phyloP scores from a whole-genome alignment of 2,888 invertebrate species.

The Meiosimyza platycephala region DNA sequence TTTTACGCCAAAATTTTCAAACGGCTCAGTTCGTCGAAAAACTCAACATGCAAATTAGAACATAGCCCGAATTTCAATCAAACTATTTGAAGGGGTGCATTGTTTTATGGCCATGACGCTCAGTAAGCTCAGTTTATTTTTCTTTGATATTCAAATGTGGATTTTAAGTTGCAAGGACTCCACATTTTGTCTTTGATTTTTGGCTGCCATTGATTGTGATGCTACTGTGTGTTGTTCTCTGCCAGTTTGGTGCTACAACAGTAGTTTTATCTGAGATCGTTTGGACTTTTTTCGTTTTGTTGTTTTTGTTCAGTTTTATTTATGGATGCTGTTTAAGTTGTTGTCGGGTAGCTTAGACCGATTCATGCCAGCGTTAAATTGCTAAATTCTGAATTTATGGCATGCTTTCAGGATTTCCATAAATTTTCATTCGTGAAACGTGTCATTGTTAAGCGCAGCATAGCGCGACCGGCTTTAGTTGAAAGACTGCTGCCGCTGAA shows the following conservation, averaged over 20 bases:
- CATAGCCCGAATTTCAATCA: slow-evolving; percentile 6
- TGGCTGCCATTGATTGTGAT: slow-evolving; percentile 2
- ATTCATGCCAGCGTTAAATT: slow-evolving; percentile 50
- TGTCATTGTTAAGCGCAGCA: slow-evolving; percentile 46
- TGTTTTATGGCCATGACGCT: slow-evolving; percentile 6
- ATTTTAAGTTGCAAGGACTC: not conserved
- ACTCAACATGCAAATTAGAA: slow-evolving; percentile 31
- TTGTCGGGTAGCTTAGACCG: slow-evolving; percentile 29
- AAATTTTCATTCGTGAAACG: slow-evolving; percentile 60
- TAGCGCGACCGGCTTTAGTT: not conserved
- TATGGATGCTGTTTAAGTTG: slow-evolving; percentile 2
- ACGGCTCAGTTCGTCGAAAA: slow-evolving; percentile 13
- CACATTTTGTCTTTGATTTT: slow-evolving; percentile 11
- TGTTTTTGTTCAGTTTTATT: not conserved
- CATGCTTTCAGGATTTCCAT: slow-evolving; percentile 60
- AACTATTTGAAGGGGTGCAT: slow-evolving; percentile 24
- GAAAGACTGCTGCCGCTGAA: slow-evolving; percentile 24
- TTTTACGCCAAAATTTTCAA: too few species aligned
- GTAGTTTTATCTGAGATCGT: slow-evolving; percentile 16
- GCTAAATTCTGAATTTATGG: slow-evolving; percentile 59
- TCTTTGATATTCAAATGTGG: slow-evolving; percentile 24
- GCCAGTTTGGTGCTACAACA: not conserved
- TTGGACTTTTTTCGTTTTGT: not conserved
- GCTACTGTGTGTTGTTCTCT: slow-evolving; percentile 11
- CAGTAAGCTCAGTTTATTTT: not conserved